Conservation (phyloP, 2,888 invertebrate species). For the Andrena flavipes region DNA sequence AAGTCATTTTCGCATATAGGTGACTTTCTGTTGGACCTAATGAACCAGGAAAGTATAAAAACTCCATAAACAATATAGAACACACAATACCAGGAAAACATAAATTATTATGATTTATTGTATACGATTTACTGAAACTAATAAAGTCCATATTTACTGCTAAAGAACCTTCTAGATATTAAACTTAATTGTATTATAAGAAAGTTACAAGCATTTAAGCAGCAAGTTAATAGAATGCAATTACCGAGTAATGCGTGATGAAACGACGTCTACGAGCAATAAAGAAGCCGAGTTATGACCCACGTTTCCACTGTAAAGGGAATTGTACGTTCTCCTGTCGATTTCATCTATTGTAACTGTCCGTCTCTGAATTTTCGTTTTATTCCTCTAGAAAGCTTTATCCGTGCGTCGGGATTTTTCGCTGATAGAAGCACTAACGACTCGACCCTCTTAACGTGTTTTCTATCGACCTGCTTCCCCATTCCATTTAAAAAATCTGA, state of each 20-base stretch:
- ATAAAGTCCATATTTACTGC: too few relatives aligned
- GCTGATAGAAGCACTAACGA: background rate
- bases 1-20: too few relatives aligned
- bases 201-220: too few relatives aligned
- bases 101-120: too few relatives aligned
- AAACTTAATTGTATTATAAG: too few relatives aligned
- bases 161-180: too few relatives aligned
- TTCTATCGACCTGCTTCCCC: background rate
- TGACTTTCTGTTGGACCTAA: too few relatives aligned
- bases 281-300: slow-evolving; percentile 11
- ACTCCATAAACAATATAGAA: too few relatives aligned
- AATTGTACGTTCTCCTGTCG: slow-evolving; percentile 33
- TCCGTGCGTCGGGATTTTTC: slow-evolving; percentile 2
- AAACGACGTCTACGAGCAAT: slow-evolving; percentile 2
- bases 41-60: too few relatives aligned
- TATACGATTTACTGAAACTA: too few relatives aligned
- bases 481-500: background rate
- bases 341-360: slow-evolving; percentile 25
- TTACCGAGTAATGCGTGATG: background rate
- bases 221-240: too few relatives aligned
- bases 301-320: slow-evolving; percentile 22
- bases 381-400: slow-evolving; percentile 15
- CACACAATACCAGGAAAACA: too few relatives aligned
- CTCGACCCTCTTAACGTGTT: slow-evolving; percentile 18
- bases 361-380: slow-evolving; percentile 33